These are phyloP conservation scores for Thomomys bottae DNA, from an alignment of 2,113 vertebrate genomes.

Conservation along the genomic window DNA sequence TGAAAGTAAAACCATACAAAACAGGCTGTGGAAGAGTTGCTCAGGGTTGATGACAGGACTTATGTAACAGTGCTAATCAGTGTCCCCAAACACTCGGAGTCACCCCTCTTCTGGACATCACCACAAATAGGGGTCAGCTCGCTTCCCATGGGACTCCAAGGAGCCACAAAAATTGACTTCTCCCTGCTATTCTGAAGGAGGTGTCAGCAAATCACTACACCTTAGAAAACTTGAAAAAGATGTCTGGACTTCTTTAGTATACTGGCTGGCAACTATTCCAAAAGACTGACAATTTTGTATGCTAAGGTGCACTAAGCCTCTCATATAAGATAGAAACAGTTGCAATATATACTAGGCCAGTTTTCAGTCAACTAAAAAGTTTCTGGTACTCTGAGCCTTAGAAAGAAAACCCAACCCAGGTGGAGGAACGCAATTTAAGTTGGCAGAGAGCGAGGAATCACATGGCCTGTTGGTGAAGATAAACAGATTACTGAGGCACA, in stretches of 20 bases:
- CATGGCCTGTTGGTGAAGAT: background rate
- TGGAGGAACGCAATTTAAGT: background rate
- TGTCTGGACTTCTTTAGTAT: background rate
- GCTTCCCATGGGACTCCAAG: background rate
- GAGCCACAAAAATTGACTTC: background rate
- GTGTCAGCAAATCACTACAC: background rate
- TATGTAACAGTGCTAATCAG: background rate
- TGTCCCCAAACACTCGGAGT: background rate
- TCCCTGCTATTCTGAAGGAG: background rate
- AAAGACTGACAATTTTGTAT: background rate
- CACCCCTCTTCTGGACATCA: background rate
- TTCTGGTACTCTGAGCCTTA: background rate
- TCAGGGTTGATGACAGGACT: background rate
- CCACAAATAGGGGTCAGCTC: background rate
- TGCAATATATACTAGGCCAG: background rate
- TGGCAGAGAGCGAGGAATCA: background rate
- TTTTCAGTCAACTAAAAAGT: background rate
- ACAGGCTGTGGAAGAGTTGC: background rate
- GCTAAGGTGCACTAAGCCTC: background rate
- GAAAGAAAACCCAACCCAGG: constrained; percentile 34
- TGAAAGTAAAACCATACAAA: constrained; percentile 36
- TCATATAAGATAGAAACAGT: constrained; percentile 1
- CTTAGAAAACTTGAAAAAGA: constrained; percentile 13
- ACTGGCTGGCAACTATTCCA: background rate
- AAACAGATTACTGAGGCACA: background rate